A percentile compares a stretch with the other conserved stretches of the same genome.
Evolutionary conservation across 2,888 invertebrate species (phyloP).

Genomic region (Amorpha juglandis): DNA sequence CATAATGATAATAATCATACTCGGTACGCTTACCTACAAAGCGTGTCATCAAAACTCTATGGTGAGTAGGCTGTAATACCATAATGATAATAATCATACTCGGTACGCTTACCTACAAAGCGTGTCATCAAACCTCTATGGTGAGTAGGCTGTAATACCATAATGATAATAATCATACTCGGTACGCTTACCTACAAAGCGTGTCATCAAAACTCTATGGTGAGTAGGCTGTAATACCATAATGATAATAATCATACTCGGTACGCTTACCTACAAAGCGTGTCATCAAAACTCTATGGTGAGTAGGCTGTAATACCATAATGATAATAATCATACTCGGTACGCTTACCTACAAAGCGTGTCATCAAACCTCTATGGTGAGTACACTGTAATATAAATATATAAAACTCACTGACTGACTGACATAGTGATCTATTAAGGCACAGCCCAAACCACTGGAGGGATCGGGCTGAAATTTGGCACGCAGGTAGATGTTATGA

Average conservation of each 20-base stretch:
- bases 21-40: constrained; percentile 99
- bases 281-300: constrained; percentile 98
- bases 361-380: constrained; percentile 97
- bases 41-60: constrained; percentile 99
- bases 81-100: too few relatives aligned
- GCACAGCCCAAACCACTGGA: too few relatives aligned
- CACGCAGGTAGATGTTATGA: too few relatives aligned
- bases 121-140: constrained; percentile 98
- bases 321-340: constrained; percentile 76
- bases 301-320: constrained; percentile 36
- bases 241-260: too few relatives aligned
- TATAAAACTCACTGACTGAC: too few relatives aligned
- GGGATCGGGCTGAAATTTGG: too few relatives aligned
- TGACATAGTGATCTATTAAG: too few relatives aligned
- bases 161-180: too few relatives aligned
- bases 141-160: constrained; percentile 62
- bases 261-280: constrained; percentile 99
- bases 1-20: too few relatives aligned
- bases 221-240: too few relatives aligned
- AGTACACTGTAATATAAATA: too few relatives aligned
- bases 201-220: constrained; percentile 97
- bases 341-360: constrained; percentile 99
- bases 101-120: constrained; percentile 99
- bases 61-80: too few relatives aligned
- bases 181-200: constrained; percentile 99